A percentile compares a stretch with the other conserved stretches of the same genome.
phyloP scores from a whole-genome alignment of 2,888 invertebrate species.

The Ophion ventricosus region DNA sequence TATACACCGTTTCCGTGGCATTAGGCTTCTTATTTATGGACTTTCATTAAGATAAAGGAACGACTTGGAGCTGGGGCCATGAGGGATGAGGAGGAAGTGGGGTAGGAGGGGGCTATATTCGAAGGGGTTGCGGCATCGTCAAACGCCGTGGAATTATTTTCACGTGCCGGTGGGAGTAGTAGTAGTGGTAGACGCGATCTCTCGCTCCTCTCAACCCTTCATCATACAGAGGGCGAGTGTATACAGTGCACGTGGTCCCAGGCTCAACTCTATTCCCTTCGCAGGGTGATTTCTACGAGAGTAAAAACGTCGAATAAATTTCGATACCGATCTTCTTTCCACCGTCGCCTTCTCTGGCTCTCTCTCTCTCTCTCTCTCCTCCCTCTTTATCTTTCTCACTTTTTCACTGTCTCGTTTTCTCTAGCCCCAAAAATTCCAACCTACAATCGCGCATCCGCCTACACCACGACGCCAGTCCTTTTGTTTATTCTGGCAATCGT shows the following conservation, averaged over 20 bases:
- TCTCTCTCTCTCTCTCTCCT: neutral
- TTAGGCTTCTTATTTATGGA: constrained; percentile 83
- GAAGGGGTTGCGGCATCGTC: constrained; percentile 74
- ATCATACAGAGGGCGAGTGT: constrained; percentile 53
- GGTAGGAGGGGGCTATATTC: constrained; percentile 23
- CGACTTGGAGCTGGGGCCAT: constrained; percentile 77
- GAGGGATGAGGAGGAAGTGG: constrained; percentile 32
- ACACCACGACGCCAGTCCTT: constrained; percentile 49
- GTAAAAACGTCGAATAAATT: constrained; percentile 82
- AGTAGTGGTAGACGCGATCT: constrained; percentile 46
- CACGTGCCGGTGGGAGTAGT: constrained; percentile 69
- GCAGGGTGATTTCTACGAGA: constrained; percentile 68
- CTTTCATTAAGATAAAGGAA: constrained; percentile 83
- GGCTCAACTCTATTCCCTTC: constrained; percentile 29
- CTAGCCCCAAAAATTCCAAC: constrained; percentile 28
- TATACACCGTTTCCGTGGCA: constrained; percentile 78
- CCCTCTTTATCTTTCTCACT: neutral
- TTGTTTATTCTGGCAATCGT: constrained; percentile 59
- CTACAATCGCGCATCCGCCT: constrained; percentile 14
- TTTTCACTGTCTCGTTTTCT: constrained; percentile 31
- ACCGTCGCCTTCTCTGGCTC: constrained; percentile 35
- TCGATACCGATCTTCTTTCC: constrained; percentile 80
- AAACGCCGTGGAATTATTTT: constrained; percentile 82
- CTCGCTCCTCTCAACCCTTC: constrained; percentile 68
- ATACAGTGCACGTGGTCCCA: constrained; percentile 30